Percentiles rank a stretch among this genome's conserved stretches.
Evolutionary conservation across 2,797 vertebrate genomes (phyloP).

Genomic region (Platalea minor): DNA sequence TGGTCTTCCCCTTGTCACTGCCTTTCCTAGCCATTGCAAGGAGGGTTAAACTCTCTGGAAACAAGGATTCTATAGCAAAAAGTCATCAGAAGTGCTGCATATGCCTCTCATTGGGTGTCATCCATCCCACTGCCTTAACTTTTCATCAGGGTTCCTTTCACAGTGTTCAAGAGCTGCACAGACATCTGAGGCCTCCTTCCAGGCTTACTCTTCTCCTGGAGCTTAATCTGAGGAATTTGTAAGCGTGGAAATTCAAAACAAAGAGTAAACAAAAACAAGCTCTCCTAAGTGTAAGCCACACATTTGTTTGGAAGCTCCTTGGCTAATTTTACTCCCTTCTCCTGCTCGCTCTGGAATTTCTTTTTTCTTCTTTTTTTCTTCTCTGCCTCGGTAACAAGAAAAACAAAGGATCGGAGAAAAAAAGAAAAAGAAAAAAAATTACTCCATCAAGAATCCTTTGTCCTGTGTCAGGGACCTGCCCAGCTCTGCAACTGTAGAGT

Average conservation of each 20-base stretch:
- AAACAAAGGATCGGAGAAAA: background rate
- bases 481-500: background rate
- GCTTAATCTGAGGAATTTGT: background rate
- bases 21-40: background rate
- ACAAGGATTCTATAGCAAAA: background rate
- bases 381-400: background rate
- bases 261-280: constrained; percentile 46
- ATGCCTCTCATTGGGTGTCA: background rate
- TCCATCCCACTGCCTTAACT: background rate
- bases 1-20: background rate
- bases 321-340: constrained; percentile 6
- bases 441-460: background rate
- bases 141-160: constrained; percentile 2
- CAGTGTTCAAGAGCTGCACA: background rate
- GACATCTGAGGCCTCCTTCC: background rate
- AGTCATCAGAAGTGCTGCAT: background rate
- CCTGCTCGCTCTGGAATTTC: background rate
- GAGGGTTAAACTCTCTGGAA: background rate
- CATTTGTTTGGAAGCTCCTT: constrained; percentile 30
- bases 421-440: background rate
- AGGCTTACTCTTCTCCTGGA: background rate
- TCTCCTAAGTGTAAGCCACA: constrained; percentile 28
- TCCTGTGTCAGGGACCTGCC: background rate
- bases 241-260: constrained; percentile 32
- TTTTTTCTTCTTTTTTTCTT: background rate